Evolutionary conservation across 2,888 invertebrate species (phyloP), one percentile per base, ranked within the genome.

Genomic region (Acholoe squamosa): DNA sequence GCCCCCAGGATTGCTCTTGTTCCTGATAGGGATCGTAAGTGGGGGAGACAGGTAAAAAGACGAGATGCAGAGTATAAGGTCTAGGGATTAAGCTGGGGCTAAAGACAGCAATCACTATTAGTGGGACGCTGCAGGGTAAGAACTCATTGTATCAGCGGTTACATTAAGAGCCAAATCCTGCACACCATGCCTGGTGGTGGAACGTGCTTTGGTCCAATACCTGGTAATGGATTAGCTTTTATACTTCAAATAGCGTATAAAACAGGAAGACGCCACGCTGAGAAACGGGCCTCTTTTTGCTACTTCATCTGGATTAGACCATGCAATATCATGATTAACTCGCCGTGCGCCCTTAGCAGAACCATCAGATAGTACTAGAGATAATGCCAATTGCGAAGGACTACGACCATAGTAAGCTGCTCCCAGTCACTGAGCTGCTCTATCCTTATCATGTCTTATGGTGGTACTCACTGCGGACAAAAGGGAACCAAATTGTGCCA

Each of bases 241-340:
- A 80, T n/a, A 43, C 43, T 43, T 43, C 43, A 80, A 80, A 80
- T 80, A 80, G 5, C 34, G 33, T 80, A 34, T 80, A 80, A 80
- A 80, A 7, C 80, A 33, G 43, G 43, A 43, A n/a, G 43, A 33
- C 34, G 34, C 7, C 34, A 22, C 43, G 80, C 43, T 76, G 80
- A 19, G 80, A 80, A n/a, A 25, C 28, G 5, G 80, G 33, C 16
- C 0, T 12, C 14, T 76, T 76, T 80, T 80, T 80, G 80, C 34
- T 43, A 80, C 80, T 34, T 80, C 34, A 34, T 80, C 80, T 34
- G 80, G 80, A 80, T 80, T 80, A 80, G 80, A 80, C n/a, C 33
- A 80, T 33, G 80, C 80, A 80, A 33, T 80, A 33, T 80, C 80
- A 43, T 80, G 80, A 80, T 80, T 80, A 43, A 14, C 33, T 80